Conservation (phyloP, 2,888 invertebrate genomes). For the Gari tellinella region DNA sequence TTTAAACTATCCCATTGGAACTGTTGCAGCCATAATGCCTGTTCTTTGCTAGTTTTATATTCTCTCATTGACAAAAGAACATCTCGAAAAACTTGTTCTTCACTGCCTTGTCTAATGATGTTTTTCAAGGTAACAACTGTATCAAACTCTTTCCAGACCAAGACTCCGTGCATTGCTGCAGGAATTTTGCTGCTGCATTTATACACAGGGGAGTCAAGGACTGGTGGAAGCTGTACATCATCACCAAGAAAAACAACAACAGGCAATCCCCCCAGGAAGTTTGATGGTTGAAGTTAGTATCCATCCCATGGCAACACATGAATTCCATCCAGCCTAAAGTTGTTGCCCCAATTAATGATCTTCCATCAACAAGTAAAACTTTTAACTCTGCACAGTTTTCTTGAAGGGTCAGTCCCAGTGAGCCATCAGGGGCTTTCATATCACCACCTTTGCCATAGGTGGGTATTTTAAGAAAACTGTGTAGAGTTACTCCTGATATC, state of each 20-base stretch:
- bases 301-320: conserved; percentile 28
- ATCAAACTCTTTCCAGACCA: conserved; percentile 46
- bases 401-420: conserved; percentile 41
- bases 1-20: conserved; percentile 44
- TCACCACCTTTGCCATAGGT: conserved; percentile 32
- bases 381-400: conserved; percentile 41
- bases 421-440: conserved; percentile 56
- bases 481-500: conserved; percentile 60
- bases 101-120: conserved; percentile 33
- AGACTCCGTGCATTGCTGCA: conserved; percentile 44
- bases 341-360: conserved; percentile 49
- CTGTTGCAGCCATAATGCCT: conserved; percentile 50
- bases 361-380: conserved; percentile 60
- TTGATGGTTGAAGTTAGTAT: conserved; percentile 2
- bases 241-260: conserved; percentile 63
- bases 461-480: conserved; percentile 55
- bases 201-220: conserved; percentile 54
- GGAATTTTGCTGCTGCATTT: conserved; percentile 9
- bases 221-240: conserved; percentile 62
- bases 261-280: conserved; percentile 54
- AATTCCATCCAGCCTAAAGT: conserved; percentile 55
- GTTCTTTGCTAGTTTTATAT: conserved; percentile 14
- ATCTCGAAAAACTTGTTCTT: conserved; percentile 23
- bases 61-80: conserved; percentile 32
- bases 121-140: conserved; percentile 22